These are phyloP conservation scores for Opisthocomus hoazin DNA, from an alignment of 2,113 vertebrate genomes.

Conservation along the genomic window DNA sequence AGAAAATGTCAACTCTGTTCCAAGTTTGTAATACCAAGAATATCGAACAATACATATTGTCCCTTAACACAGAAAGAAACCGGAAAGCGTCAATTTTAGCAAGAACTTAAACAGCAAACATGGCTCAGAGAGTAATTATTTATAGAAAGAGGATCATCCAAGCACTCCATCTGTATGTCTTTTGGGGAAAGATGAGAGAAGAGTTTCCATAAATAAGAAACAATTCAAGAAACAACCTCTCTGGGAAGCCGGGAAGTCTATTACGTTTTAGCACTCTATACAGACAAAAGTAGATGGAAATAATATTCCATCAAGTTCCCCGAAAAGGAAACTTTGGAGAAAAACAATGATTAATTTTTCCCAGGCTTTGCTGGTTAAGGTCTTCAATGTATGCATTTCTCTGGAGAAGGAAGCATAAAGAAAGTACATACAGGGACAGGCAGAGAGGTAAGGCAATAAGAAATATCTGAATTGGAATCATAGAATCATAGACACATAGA, in stretches of 20 bases:
- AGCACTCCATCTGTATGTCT: background rate
- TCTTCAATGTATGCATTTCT: background rate
- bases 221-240: background rate
- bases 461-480: background rate
- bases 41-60: background rate
- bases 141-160: background rate
- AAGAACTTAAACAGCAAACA: background rate
- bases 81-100: background rate
- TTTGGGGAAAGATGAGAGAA: background rate
- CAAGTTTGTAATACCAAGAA: background rate
- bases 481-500: too few relatives aligned
- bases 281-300: background rate
- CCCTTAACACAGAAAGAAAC: background rate
- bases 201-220: background rate
- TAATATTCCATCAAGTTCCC: background rate
- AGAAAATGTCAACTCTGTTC: conserved; percentile 18
- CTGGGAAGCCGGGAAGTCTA: background rate
- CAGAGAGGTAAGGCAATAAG: background rate
- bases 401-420: background rate
- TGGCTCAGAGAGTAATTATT: background rate
- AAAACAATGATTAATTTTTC: background rate
- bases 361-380: background rate
- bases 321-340: background rate
- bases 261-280: background rate
- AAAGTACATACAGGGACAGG: background rate